Evolutionary conservation across 92 coral and sea anemone species (phyloP).

Genomic region (Epizoanthus ramosus): DNA sequence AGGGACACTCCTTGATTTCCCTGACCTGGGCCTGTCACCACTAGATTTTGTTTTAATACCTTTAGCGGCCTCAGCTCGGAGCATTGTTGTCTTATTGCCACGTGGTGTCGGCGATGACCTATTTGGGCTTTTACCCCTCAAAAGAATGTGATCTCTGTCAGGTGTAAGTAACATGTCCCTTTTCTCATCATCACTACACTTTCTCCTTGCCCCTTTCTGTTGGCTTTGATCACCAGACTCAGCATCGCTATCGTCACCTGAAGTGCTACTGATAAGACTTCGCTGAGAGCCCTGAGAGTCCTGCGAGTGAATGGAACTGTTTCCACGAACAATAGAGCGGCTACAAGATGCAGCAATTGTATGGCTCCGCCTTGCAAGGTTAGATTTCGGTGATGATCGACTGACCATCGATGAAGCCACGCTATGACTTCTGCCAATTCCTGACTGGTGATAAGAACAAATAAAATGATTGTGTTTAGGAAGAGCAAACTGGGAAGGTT

Average conservation of each 20-base stretch:
- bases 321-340: conserved; percentile 41
- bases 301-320: not conserved
- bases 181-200: conserved; percentile 44
- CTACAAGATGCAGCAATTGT: conserved; percentile 55
- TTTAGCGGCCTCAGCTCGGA: conserved; percentile 80
- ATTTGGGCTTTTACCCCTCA: conserved; percentile 38
- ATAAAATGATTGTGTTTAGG: not conserved
- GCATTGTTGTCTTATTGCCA: conserved; percentile 80
- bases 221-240: conserved; percentile 53
- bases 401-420: conserved; percentile 54
- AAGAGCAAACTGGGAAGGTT: too few species aligned
- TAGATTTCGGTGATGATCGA: conserved; percentile 54
- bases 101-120: conserved; percentile 68
- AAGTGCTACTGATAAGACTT: conserved; percentile 66
- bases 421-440: conserved; percentile 63
- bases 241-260: conserved; percentile 68
- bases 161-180: conserved; percentile 32
- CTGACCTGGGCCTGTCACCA: conserved; percentile 9
- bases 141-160: conserved; percentile 47
- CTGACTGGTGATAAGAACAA: conserved; percentile 47
- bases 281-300: conserved; percentile 58
- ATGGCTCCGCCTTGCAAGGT: conserved; percentile 58
- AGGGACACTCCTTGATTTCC: conserved; percentile 14
- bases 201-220: conserved; percentile 37
- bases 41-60: conserved; percentile 35